Conservation (phyloP, 2,888 invertebrate species). For the Megaustenia siamemsis region DNA sequence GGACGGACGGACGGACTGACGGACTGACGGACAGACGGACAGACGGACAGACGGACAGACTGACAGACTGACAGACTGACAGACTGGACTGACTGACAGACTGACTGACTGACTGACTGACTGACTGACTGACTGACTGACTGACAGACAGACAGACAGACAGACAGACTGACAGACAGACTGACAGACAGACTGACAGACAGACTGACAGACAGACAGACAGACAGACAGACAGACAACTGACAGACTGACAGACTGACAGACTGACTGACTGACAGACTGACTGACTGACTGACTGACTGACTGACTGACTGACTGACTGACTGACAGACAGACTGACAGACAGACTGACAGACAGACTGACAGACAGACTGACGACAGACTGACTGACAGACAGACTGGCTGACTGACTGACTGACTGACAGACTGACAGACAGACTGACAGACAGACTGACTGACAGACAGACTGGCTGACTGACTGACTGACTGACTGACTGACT, state of each 20-base stretch:
- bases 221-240: neutral
- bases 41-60: neutral
- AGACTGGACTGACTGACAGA: neutral
- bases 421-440: neutral
- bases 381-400: neutral
- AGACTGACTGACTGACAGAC: neutral
- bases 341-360: neutral
- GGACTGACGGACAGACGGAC: neutral
- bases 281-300: constrained; percentile 7
- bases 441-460: neutral
- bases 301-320: neutral
- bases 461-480: neutral
- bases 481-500: neutral
- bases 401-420: constrained; percentile 7
- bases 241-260: constrained; percentile 1
- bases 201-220: constrained; percentile 25
- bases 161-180: constrained; percentile 12
- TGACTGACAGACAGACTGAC: neutral
- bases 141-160: constrained; percentile 16
- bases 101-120: neutral
- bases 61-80: neutral
- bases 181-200: constrained; percentile 16
- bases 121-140: neutral
- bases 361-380: neutral
- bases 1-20: neutral